These are phyloP conservation scores for Brachyptera putata DNA, from an alignment of 2,888 invertebrate species.

Conservation along the genomic window DNA sequence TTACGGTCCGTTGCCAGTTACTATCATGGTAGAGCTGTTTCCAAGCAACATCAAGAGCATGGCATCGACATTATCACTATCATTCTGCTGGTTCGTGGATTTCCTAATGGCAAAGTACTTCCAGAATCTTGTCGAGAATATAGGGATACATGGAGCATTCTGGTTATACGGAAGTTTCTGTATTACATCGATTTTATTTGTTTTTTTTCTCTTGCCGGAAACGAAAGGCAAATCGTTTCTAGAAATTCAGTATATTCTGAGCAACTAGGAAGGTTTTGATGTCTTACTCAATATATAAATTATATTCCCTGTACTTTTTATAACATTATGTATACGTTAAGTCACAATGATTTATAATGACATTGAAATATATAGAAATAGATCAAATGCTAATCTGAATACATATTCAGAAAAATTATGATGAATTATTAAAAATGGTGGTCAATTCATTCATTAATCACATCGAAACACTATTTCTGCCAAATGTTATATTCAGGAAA, in stretches of 20 bases:
- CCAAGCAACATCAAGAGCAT: slow-evolving; percentile 71
- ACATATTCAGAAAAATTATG: too few relatives aligned
- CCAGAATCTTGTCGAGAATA: slow-evolving; percentile 50
- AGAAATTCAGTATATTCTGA: slow-evolving; percentile 72
- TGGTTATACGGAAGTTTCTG: slow-evolving; percentile 67
- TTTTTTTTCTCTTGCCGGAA: slow-evolving; percentile 72
- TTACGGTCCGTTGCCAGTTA: slow-evolving; percentile 77
- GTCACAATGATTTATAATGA: too few relatives aligned
- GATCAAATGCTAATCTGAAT: too few relatives aligned
- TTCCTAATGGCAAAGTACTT: slow-evolving; percentile 74
- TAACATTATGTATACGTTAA: too few relatives aligned
- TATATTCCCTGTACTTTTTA: too few relatives aligned
- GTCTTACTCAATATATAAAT: too few relatives aligned
- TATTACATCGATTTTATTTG: slow-evolving; percentile 59
- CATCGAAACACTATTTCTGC: too few relatives aligned
- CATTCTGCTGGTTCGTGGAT: slow-evolving; percentile 69
- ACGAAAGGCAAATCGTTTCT: slow-evolving; percentile 83
- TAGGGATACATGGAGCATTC: slow-evolving; percentile 67
- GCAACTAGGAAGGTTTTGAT: too few relatives aligned
- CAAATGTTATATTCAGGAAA: too few relatives aligned
- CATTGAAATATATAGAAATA: too few relatives aligned
- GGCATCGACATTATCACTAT: slow-evolving; percentile 72
- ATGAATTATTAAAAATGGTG: too few relatives aligned
- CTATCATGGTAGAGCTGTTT: slow-evolving; percentile 77
- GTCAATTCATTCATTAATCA: too few relatives aligned